Evolutionary conservation across 2,888 invertebrate genomes (phyloP).

Genomic region (Chrysotoxum bicinctum): DNA sequence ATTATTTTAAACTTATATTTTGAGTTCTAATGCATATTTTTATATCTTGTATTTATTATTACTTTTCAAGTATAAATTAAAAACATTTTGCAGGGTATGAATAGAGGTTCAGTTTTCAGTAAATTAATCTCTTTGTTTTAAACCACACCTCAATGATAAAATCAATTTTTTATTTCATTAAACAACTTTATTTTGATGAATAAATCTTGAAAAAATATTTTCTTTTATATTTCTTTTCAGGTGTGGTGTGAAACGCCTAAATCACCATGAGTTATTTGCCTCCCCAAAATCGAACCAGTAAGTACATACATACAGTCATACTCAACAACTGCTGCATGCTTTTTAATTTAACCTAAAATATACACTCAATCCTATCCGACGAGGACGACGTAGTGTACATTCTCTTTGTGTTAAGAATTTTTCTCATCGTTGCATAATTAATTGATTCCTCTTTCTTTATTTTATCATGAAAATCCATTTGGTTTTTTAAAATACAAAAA

Average conservation of each 20-base stretch:
- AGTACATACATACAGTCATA: conserved; percentile 82
- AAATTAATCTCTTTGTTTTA: background rate
- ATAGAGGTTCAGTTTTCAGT: no score
- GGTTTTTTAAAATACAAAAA: conserved; percentile 16
- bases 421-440: conserved; percentile 72
- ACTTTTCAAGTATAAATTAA: no score
- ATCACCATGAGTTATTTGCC: conserved; percentile 94
- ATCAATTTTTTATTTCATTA: conserved; percentile 14
- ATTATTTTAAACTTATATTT: no score
- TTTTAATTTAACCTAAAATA: conserved; percentile 56
- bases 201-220: conserved; percentile 1
- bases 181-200: conserved; percentile 2
- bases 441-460: conserved; percentile 67
- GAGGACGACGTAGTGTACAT: conserved; percentile 32
- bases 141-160: background rate
- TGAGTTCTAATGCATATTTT: no score
- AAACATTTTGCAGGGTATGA: no score
- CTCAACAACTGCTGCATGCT: conserved; percentile 12
- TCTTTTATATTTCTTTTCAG: conserved; percentile 82
- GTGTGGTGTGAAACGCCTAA: conserved; percentile 86
- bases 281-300: conserved; percentile 91
- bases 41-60: no score
- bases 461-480: conserved; percentile 47
- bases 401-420: conserved; percentile 60
- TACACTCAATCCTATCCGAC: conserved; percentile 46